phyloP scores from a whole-genome alignment of 2,113 vertebrate genomes.

The Heliornis fulica region DNA sequence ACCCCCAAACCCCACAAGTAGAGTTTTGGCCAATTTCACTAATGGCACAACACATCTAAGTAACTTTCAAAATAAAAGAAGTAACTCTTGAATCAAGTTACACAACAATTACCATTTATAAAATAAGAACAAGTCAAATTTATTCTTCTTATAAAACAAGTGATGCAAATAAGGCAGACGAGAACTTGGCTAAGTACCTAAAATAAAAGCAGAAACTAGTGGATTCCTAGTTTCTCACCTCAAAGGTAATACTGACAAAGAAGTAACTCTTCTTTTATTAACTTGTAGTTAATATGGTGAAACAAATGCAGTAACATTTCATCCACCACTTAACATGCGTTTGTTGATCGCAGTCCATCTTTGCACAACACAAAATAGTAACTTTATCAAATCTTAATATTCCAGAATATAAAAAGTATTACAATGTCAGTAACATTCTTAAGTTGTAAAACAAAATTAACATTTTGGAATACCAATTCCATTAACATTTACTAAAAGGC shows the following conservation, averaged over 20 bases:
- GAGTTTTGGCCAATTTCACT: not conserved
- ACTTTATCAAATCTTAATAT: slow-evolving; percentile 23
- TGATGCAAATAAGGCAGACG: not conserved
- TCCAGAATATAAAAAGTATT: slow-evolving; percentile 55
- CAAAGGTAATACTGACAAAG: not conserved
- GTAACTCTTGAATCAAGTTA: not conserved
- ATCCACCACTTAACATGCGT: not conserved
- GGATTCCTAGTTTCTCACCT: not conserved
- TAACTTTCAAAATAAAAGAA: not conserved
- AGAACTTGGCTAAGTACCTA: not conserved
- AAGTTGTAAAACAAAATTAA: slow-evolving; percentile 17
- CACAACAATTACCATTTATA: not conserved
- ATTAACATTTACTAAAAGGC: slow-evolving; percentile 63
- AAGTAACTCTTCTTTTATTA: slow-evolving; percentile 23
- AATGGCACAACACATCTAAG: not conserved
- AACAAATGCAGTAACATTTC: not conserved
- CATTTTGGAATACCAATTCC: slow-evolving; percentile 31
- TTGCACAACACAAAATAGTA: slow-evolving; percentile 34
- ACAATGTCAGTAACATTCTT: slow-evolving; percentile 7
- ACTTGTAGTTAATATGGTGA: not conserved
- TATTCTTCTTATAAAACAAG: slow-evolving; percentile 49
- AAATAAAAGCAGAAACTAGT: not conserved
- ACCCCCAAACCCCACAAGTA: not conserved
- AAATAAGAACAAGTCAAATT: slow-evolving; percentile 37
- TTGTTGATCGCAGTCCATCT: not conserved